Base-by-base conservation (phyloP, 2,797 vertebrate genomes). In the Alcedo quadribrachys region DNA sequence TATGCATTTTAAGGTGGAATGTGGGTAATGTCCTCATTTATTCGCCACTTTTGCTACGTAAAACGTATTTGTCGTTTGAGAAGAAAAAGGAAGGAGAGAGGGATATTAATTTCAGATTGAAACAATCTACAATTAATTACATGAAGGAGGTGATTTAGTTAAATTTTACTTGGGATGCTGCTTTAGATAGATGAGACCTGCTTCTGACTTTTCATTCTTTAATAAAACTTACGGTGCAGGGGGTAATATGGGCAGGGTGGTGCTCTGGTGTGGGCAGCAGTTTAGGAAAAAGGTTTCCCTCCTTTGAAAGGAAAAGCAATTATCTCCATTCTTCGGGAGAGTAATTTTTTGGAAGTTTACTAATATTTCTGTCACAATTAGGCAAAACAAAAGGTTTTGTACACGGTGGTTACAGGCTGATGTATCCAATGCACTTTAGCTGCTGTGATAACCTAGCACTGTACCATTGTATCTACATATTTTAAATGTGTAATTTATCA, bases 1-100 rank as follows among this genome's bases (percentile, higher is more conserved):
- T 97, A 96, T 97, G 97, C 97, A 87, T 97, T 97, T 98, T 97
- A 98, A 97, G 97, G 97, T 98, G 97, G 97, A 98, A 97, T 97
- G 85, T 94, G 94, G 54, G 85, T 91, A 92, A 96, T 91, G 90
- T 94, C 89, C 95, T 97, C 97, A 93, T 96, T 97, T 96, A 95
- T 93, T 95, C 55, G 11, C 55, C 50, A 71, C 61, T 95, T 90
- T 82, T 85, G 61, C 85, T 37, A 66, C 75, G 66, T 51, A 63
- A 82, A 87, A 83, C 43, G 65, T 53, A 50, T 87, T 92, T 50
- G 53, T 94, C 54, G 6, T 30, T 60, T 46, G 75, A 93, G 85
- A 89, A 74, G 87, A 69, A 67, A 80, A 67, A 87, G 37, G 75
- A 35, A 40, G 15, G 48, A 42, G 45, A 78, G 43, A 69, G 7